Percentiles rank a stretch among this genome's conserved stretches.
These are phyloP conservation scores for Catharus minimus DNA, from an alignment of 2,113 vertebrate genomes.

Conservation along the genomic window DNA sequence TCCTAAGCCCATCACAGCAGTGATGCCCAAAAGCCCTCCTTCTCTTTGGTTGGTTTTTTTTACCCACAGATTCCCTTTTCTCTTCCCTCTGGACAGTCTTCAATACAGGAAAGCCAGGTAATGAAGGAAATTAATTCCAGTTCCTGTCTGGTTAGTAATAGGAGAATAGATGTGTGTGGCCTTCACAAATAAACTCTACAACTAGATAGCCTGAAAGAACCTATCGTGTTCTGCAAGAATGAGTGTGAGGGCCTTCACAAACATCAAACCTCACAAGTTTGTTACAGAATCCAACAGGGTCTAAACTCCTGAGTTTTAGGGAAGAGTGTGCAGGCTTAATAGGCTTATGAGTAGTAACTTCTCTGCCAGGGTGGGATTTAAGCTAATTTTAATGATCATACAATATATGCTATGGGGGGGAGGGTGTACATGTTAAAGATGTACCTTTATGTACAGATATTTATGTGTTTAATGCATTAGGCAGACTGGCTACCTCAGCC, in stretches of 20 bases:
- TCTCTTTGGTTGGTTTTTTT: not conserved
- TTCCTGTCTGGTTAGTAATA: not conserved
- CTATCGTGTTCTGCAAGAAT: not conserved
- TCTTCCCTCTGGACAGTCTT: not conserved
- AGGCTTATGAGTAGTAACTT: not conserved
- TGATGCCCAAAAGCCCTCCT: not conserved
- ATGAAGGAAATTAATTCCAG: rapidly evolving
- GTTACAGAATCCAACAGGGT: not conserved
- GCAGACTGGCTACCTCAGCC: not conserved
- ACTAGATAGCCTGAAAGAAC: too few relatives aligned
- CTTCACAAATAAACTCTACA: not conserved
- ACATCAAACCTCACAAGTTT: rapidly evolving
- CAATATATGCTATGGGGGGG: too few relatives aligned
- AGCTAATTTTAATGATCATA: not conserved
- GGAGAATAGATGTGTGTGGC: not conserved
- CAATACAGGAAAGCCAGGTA: not conserved
- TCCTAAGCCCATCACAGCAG: not conserved
- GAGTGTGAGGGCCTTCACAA: not conserved
- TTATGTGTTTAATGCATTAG: too few relatives aligned
- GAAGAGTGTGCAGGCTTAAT: not conserved
- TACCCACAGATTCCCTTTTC: rapidly evolving
- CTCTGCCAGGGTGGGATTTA: too few relatives aligned
- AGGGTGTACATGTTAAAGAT: not conserved
- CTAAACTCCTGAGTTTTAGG: not conserved
- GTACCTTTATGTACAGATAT: too few relatives aligned